Conservation (phyloP, 2,888 invertebrate species). For the Crossocerus cetratus region DNA sequence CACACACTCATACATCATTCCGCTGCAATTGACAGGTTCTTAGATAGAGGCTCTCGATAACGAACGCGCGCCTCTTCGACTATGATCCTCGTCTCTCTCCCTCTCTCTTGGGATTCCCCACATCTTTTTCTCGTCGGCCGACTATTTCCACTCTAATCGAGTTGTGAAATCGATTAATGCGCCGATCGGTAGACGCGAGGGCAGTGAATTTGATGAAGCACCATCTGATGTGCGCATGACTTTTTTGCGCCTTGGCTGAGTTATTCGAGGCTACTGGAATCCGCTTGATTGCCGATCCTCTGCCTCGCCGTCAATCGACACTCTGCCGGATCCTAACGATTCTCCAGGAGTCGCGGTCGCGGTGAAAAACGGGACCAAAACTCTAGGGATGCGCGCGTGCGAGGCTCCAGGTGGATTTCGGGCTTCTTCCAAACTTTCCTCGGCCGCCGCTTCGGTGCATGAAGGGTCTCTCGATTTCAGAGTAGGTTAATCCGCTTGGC, state of each 20-base stretch:
- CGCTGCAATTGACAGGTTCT: conserved; percentile 44
- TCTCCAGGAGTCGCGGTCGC: no score
- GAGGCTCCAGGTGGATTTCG: no score
- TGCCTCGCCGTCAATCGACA: neutral
- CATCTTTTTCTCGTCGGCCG: conserved; percentile 5
- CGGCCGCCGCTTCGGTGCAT: conserved; percentile 19
- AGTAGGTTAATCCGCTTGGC: conserved; percentile 39
- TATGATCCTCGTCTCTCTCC: conserved; percentile 26
- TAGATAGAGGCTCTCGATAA: conserved; percentile 43
- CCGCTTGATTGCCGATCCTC: conserved; percentile 5
- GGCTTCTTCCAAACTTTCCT: conserved; percentile 12
- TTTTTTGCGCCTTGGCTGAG: neutral
- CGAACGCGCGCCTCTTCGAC: neutral
- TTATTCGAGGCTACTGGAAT: neutral
- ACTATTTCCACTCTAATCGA: conserved; percentile 11
- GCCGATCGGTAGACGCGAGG: conserved; percentile 30
- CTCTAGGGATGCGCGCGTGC: neutral
- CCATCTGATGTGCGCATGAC: conserved; percentile 14
- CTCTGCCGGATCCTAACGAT: neutral
- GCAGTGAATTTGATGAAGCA: conserved; percentile 35
- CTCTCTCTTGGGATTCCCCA: conserved; percentile 7
- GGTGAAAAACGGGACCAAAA: neutral
- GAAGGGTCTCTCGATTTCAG: conserved; percentile 21
- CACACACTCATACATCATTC: conserved; percentile 20
- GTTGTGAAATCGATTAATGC: conserved; percentile 37